Conservation (phyloP, 2,797 vertebrate species). For the Heterohyrax brucei region DNA sequence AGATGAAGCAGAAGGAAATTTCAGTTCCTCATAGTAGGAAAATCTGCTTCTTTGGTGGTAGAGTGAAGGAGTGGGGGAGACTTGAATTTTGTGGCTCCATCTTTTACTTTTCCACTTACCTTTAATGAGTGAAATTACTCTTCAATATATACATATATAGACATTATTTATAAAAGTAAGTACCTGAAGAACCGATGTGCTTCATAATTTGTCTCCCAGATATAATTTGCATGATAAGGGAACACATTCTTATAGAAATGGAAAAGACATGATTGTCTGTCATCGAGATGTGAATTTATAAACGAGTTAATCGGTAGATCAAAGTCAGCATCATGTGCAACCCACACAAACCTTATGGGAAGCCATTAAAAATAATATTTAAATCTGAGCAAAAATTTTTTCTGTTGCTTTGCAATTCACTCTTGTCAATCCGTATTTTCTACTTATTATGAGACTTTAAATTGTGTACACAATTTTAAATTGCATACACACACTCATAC, state of each 20-base stretch:
- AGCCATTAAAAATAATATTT: background rate
- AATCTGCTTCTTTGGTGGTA: background rate
- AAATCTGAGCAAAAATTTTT: background rate
- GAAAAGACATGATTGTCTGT: background rate
- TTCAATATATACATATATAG: background rate
- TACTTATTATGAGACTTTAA: background rate
- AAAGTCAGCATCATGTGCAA: background rate
- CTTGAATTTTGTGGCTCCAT: background rate
- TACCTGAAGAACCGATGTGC: background rate
- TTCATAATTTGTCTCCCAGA: background rate
- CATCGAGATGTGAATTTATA: background rate
- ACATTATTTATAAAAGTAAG: constrained; percentile 23
- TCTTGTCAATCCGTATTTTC: background rate
- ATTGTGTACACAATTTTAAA: background rate
- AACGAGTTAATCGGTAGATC: background rate
- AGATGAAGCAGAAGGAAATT: constrained; percentile 3
- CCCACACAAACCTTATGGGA: background rate
- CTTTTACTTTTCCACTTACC: background rate
- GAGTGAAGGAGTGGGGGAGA: background rate
- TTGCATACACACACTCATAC: too few species aligned
- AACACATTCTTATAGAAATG: background rate
- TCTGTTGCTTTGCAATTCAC: background rate
- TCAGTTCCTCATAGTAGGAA: background rate
- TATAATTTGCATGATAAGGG: background rate
- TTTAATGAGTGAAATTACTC: background rate